These are phyloP conservation scores for Goniozus legneri DNA, from an alignment of 1,140 invertebrate species.

Conservation along the genomic window DNA sequence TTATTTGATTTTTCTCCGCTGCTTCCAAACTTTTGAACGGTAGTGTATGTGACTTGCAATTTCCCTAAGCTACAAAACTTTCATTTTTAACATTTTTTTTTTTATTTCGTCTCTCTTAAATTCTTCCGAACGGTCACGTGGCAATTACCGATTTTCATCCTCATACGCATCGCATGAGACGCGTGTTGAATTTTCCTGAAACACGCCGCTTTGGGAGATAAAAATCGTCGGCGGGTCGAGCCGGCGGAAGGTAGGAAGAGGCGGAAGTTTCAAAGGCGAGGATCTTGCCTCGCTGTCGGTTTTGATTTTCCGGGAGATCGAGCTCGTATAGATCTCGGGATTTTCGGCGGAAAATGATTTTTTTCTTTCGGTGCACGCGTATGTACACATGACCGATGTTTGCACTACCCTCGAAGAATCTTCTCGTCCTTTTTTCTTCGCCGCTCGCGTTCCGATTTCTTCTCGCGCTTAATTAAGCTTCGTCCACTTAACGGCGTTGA, in stretches of 20 bases:
- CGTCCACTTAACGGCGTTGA: slow-evolving; percentile 37
- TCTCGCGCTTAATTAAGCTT: slow-evolving; percentile 33
- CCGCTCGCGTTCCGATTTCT: slow-evolving; percentile 2
- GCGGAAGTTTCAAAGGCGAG: slow-evolving; percentile 12
- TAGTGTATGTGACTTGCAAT: no score
- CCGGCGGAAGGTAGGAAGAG: neutral
- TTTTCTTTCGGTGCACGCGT: no score
- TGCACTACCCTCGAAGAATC: neutral
- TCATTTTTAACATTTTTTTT: no score
- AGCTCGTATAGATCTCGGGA: neutral
- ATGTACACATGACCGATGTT: no score
- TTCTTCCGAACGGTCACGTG: no score
- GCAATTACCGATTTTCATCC: no score
- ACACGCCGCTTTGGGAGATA: neutral
- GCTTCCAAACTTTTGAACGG: no score
- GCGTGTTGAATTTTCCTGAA: slow-evolving; percentile 4
- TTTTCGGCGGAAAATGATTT: no score
- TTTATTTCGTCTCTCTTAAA: no score
- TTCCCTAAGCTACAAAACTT: no score
- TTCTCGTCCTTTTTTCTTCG: slow-evolving; percentile 6
- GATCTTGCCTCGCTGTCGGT: slow-evolving; percentile 5
- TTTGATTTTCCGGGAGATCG: slow-evolving; percentile 20
- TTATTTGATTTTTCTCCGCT: no score
- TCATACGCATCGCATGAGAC: no score
- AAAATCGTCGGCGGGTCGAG: neutral